Evolutionary conservation across 2,797 vertebrate genomes (phyloP).

Genomic region (Notolepis coatsorum): DNA sequence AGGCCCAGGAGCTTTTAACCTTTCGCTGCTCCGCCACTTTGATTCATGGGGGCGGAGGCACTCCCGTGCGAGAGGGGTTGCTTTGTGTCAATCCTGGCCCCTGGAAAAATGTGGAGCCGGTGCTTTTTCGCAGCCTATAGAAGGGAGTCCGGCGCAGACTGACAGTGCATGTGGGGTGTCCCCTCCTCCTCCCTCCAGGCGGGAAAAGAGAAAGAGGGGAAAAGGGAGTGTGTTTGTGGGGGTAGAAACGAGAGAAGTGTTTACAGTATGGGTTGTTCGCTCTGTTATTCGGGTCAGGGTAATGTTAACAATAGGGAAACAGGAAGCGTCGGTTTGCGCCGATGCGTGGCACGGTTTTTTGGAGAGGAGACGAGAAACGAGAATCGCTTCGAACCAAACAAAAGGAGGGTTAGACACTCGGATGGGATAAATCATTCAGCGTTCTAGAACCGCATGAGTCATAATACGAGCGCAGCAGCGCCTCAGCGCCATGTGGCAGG

Average conservation of each 20-base stretch:
- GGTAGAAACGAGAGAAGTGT: background rate
- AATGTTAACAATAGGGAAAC: conserved; percentile 24
- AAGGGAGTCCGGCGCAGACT: conserved; percentile 25
- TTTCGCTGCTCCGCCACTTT: conserved; percentile 75
- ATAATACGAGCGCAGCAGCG: background rate
- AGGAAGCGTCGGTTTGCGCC: background rate
- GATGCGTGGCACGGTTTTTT: conserved; percentile 4
- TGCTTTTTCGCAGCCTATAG: conserved; percentile 28
- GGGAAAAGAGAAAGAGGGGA: background rate
- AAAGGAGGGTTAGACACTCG: background rate
- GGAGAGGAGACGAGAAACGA: background rate
- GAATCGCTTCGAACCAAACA: background rate
- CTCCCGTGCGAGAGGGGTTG: conserved; percentile 57
- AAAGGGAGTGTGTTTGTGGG: background rate
- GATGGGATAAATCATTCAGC: conserved; percentile 6
- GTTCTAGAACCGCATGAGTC: background rate
- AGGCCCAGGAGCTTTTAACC: conserved; percentile 82
- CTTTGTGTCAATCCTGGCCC: conserved; percentile 50
- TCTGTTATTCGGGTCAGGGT: background rate
- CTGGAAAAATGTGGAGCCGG: conserved; percentile 55
- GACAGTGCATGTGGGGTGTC: conserved; percentile 38
- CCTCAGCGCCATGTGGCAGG: conserved; percentile 5
- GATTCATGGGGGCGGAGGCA: conserved; percentile 65
- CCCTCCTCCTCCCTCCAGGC: conserved; percentile 22
- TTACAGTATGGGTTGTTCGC: background rate